phyloP scores from a whole-genome alignment of 2,888 invertebrate genomes.

The Diaphora mendica region DNA sequence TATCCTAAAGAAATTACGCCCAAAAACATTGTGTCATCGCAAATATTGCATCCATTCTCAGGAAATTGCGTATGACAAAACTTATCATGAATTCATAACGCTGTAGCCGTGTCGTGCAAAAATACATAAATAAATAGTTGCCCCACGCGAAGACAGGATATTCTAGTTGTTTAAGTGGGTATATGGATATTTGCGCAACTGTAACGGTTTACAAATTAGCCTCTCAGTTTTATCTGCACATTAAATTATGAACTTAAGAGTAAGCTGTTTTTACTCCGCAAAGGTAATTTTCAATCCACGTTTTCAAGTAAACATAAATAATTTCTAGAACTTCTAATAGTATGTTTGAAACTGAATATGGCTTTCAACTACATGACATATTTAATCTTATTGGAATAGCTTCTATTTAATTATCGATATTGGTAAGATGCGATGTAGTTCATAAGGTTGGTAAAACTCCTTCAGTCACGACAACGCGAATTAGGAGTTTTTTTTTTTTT shows the following conservation, averaged over 20 bases:
- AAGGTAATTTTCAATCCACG: neutral
- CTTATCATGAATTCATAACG: neutral
- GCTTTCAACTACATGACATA: neutral
- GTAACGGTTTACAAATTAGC: slow-evolving; percentile 71
- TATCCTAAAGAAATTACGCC: no score
- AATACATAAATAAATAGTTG: slow-evolving; percentile 12
- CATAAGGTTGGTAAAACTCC: neutral
- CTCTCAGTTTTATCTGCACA: slow-evolving; percentile 69
- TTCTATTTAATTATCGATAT: neutral
- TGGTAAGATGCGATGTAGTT: neutral
- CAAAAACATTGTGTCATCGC: neutral
- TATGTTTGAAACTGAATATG: neutral
- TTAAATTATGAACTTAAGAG: slow-evolving; percentile 69
- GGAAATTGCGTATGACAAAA: no score
- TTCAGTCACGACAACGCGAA: neutral
- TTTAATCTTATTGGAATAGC: neutral
- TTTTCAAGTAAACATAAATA: neutral
- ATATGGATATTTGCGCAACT: slow-evolving; percentile 67
- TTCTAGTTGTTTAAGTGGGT: slow-evolving; percentile 43
- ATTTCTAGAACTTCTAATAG: neutral
- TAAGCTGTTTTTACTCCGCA: slow-evolving; percentile 34
- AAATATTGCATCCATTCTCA: no score
- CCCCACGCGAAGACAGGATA: slow-evolving; percentile 32
- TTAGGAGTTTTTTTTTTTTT: no score
- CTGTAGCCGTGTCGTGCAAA: neutral